These are phyloP conservation scores for Anthopleura sola DNA, from an alignment of 64 coral and sea anemone genomes.

Conservation along the genomic window DNA sequence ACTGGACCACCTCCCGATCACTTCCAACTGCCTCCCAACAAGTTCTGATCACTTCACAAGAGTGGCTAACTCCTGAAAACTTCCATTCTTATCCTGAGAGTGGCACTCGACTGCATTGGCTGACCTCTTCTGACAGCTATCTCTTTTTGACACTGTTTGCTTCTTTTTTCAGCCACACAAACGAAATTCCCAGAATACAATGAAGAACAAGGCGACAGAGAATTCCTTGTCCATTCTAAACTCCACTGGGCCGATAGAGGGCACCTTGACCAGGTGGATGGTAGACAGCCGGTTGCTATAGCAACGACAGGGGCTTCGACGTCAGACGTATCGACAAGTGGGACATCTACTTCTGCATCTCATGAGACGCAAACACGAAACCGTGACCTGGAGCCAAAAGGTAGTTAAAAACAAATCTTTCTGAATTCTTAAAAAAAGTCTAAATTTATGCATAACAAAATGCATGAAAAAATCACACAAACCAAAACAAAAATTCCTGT, in stretches of 20 bases:
- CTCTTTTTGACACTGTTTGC: background rate
- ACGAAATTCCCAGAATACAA: constrained; percentile 68
- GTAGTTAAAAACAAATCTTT: constrained; percentile 15
- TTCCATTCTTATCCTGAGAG: too few species aligned
- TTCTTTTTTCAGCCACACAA: constrained; percentile 55
- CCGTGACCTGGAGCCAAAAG: constrained; percentile 83
- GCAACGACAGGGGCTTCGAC: constrained; percentile 66
- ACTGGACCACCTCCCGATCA: too few species aligned
- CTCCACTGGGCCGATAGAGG: background rate
- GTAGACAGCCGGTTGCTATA: constrained; percentile 15
- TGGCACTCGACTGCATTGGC: too few species aligned
- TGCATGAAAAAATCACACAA: too few species aligned
- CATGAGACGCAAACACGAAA: constrained; percentile 88
- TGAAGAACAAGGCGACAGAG: constrained; percentile 33
- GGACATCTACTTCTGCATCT: constrained; percentile 21
- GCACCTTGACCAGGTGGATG: background rate
- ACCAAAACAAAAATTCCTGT: background rate
- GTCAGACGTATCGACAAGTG: constrained; percentile 42
- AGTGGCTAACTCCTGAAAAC: too few species aligned
- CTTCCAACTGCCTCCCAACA: too few species aligned
- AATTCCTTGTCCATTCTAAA: constrained; percentile 45
- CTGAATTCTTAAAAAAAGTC: too few species aligned
- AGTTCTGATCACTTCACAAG: too few species aligned
- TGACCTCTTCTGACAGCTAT: too few species aligned
- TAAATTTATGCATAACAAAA: background rate